Base-by-base conservation (phyloP, 2,888 invertebrate species). In the Pecten maximus region DNA sequence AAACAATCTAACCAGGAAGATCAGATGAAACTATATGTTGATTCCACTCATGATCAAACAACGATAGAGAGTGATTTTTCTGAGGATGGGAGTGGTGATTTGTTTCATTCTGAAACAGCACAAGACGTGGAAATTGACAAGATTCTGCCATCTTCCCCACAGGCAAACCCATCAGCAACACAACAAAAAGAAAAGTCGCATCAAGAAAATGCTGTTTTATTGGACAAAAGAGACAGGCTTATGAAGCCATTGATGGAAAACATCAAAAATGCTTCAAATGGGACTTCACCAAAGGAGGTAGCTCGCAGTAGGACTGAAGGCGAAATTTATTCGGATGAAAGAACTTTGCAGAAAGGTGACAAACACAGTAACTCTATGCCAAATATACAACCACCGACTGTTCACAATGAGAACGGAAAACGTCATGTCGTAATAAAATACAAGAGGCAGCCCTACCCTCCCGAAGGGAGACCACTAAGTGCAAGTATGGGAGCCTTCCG, bases 21-120 rank as follows among this genome's bases (percentile, higher is more conserved):
- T 74, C 74, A 74, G 74, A 74, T 74, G 35, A 35, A 74, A 74
- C 1, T 10, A 28, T 10, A 35, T 12, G 23, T 74, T 74, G 74
- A 74, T 28, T 74, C 74, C 35, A 74, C 23, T 35, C 74, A 74
- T 35, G 74, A 74, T 74, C 74, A 74, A 35, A 74, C 74, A 28
- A 74, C 74, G 12, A 74, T 74, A 74, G 74, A 74, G 35, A 74
- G 74, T 74, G 74, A 74, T 74, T 74, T 74, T 28, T 74, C 74
- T 35, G 74, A 74, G 28, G 74, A 74, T 35, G 35, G 6, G 12
- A 12, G 35, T 16, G 35, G 35, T 74, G 74, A 74, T 74, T 60
- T n/a, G 3, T 60, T n/a, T 28, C 4, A 60, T n/a, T 35, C 74
- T 0, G 74, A 74, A 74, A 6, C 6, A 28, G 10, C 35, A 12